Percentiles rank a stretch among this genome's conserved stretches.
Conservation (phyloP, 2,888 invertebrate genomes). For the Pinctada fucata region DNA sequence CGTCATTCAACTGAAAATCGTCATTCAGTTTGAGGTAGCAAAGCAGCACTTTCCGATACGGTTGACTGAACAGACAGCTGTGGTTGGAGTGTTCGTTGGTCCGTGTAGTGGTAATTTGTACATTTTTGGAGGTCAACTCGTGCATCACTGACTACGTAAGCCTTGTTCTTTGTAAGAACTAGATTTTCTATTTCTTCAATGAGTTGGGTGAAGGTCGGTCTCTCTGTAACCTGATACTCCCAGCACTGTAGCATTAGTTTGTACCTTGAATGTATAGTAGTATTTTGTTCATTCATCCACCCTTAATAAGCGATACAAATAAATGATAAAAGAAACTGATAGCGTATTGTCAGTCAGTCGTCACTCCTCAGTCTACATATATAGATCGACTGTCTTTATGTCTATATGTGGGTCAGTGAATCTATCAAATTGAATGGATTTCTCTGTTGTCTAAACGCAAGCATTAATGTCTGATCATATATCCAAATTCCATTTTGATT, state of each 20-base stretch:
- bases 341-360: background rate
- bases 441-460: no score
- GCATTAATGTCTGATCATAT: no score
- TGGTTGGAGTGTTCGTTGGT: background rate
- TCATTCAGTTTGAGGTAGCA: background rate
- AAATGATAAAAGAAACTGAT: background rate
- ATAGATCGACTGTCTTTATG: no score
- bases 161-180: slow-evolving; percentile 20
- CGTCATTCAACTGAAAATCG: no score
- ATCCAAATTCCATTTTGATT: background rate
- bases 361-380: no score
- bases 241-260: slow-evolving; percentile 35
- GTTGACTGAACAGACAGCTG: background rate
- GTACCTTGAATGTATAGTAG: slow-evolving; percentile 17
- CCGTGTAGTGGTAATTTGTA: slow-evolving; percentile 24
- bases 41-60: background rate
- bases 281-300: no score
- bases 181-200: slow-evolving; percentile 23
- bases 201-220: slow-evolving; percentile 32
- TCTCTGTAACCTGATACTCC: slow-evolving; percentile 18
- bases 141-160: slow-evolving; percentile 6
- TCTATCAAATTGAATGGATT: no score
- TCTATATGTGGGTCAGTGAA: no score
- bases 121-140: slow-evolving; percentile 20
- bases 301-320: no score